These are phyloP conservation scores for Xestobium rufovillosum DNA, from an alignment of 2,888 invertebrate genomes.

Conservation along the genomic window DNA sequence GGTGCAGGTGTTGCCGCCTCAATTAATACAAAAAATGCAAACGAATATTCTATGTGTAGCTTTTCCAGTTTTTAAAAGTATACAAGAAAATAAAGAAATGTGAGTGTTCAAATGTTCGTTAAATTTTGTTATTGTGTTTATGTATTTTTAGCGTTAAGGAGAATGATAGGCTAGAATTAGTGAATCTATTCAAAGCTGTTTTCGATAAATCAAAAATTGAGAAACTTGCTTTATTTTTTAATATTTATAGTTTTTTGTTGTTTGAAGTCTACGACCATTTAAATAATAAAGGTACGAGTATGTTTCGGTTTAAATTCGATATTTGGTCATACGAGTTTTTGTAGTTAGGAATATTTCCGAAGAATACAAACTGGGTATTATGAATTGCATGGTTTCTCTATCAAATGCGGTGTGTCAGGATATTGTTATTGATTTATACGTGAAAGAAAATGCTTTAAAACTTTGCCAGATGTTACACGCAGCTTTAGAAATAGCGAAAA, in stretches of 20 bases:
- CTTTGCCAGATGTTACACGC: slow-evolving; percentile 60
- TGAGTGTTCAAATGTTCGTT: no score
- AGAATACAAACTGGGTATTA: slow-evolving; percentile 54
- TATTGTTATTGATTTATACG: slow-evolving; percentile 49
- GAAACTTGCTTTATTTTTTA: slow-evolving; percentile 48
- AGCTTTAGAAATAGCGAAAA: slow-evolving; percentile 56
- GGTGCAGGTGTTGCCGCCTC: slow-evolving; percentile 18
- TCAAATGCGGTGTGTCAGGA: slow-evolving; percentile 46
- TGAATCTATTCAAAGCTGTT: slow-evolving; percentile 46
- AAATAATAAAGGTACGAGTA: slow-evolving; percentile 47
- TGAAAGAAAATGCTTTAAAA: slow-evolving; percentile 49
- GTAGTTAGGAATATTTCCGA: slow-evolving; percentile 53
- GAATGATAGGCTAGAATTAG: slow-evolving; percentile 46
- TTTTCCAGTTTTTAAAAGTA: slow-evolving; percentile 27
- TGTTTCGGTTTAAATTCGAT: no score
- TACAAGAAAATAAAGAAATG: slow-evolving; percentile 25
- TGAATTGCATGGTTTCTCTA: slow-evolving; percentile 49
- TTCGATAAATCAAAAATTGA: slow-evolving; percentile 46
- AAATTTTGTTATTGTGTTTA: no score
- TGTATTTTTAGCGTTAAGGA: slow-evolving; percentile 36
- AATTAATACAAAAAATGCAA: slow-evolving; percentile 25
- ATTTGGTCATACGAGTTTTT: no score
- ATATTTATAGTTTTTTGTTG: slow-evolving; percentile 49
- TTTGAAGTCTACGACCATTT: slow-evolving; percentile 50
- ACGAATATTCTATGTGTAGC: slow-evolving; percentile 26